Evolutionary conservation across 2,888 invertebrate genomes (phyloP).

Genomic region (Caenorhabditis plicata): DNA sequence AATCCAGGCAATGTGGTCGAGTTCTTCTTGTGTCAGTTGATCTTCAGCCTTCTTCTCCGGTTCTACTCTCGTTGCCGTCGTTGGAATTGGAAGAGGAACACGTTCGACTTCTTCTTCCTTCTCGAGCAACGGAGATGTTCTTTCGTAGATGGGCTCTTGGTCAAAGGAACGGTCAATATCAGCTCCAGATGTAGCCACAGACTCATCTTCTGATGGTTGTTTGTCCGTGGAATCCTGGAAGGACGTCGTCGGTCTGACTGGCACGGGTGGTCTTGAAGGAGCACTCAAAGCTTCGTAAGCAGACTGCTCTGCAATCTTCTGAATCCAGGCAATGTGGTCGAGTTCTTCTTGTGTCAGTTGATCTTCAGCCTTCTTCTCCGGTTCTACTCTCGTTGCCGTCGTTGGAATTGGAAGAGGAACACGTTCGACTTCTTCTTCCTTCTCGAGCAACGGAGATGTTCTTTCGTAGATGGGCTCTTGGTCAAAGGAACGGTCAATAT

Average conservation of each 20-base stretch:
- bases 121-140: slow-evolving; percentile 7
- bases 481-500: slow-evolving; percentile 5
- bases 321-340: not conserved
- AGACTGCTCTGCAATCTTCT: not conserved
- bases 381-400: not conserved
- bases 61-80: slow-evolving; percentile 2
- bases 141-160: slow-evolving; percentile 3
- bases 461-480: not conserved
- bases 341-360: not conserved
- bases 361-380: not conserved
- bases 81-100: not conserved
- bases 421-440: no score
- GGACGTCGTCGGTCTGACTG: not conserved
- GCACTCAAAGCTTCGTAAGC: not conserved
- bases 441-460: not conserved
- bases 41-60: slow-evolving; percentile 8
- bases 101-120: not conserved
- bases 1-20: slow-evolving; percentile 23
- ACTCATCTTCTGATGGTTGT: not conserved
- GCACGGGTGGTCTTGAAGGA: slow-evolving; percentile 5
- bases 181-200: slow-evolving; percentile 22
- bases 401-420: no score
- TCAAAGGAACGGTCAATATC: slow-evolving; percentile 17
- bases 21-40: slow-evolving; percentile 17
- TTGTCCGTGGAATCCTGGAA: no score